Evolutionary conservation across 2,797 vertebrate genomes (phyloP).

Genomic region (Tadarida brasiliensis): DNA sequence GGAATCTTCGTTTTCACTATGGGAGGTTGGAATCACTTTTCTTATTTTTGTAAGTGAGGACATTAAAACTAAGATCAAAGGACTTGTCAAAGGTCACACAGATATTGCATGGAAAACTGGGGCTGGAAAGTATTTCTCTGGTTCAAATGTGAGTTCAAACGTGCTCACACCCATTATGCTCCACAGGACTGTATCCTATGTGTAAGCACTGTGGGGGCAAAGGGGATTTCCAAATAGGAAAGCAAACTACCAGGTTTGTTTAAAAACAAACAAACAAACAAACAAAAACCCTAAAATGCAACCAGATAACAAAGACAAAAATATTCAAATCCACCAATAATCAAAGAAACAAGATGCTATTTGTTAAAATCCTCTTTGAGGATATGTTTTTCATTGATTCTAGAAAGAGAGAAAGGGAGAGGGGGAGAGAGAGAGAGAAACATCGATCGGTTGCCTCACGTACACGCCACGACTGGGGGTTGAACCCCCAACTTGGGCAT

Average conservation of each 20-base stretch:
- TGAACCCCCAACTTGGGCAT: too few relatives aligned
- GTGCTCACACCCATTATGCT: neutral
- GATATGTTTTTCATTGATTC: too few relatives aligned
- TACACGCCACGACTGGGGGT: too few relatives aligned
- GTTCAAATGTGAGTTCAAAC: neutral
- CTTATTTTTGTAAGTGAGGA: neutral
- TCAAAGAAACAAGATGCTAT: neutral
- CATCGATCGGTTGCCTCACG: too few relatives aligned
- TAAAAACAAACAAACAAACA: neutral
- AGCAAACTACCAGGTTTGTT: neutral
- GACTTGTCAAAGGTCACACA: neutral
- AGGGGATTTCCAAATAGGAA: conserved; percentile 3
- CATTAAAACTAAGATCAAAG: neutral
- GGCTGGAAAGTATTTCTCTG: neutral
- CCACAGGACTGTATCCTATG: neutral
- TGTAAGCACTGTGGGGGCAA: rapidly evolving
- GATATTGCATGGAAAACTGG: neutral
- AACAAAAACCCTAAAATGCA: neutral
- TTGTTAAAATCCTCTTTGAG: neutral
- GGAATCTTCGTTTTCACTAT: neutral
- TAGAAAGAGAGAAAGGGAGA: too few relatives aligned
- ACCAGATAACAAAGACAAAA: neutral
- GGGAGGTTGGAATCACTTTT: neutral
- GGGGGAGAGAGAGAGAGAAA: too few relatives aligned
- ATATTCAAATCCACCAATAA: neutral